phyloP scores from a whole-genome alignment of 2,888 invertebrate species.

The Hydroisotoma schaefferi region DNA sequence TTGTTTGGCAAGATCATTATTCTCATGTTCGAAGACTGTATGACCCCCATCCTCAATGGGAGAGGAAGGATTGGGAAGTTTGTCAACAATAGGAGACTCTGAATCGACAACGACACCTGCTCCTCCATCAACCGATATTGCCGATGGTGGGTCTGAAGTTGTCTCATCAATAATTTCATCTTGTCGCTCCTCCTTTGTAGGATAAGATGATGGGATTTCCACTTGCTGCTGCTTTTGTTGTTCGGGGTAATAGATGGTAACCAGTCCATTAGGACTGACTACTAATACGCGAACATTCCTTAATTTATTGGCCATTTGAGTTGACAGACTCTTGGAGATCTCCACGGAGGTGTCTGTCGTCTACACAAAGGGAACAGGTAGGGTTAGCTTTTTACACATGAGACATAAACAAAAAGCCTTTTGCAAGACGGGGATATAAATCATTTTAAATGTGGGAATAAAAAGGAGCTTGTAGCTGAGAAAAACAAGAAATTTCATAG shows the following conservation, averaged over 20 bases:
- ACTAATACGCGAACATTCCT: constrained; percentile 62
- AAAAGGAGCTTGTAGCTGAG: too few relatives aligned
- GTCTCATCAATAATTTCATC: background rate
- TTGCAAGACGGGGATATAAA: constrained; percentile 1
- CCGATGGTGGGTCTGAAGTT: background rate
- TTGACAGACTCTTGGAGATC: constrained; percentile 28
- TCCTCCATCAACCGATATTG: background rate
- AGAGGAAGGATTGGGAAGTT: constrained; percentile 17
- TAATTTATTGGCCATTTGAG: constrained; percentile 26
- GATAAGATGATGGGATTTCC: background rate
- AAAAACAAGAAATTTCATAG: background rate
- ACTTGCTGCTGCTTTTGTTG: constrained; percentile 1
- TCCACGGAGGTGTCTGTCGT: constrained; percentile 40
- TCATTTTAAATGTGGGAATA: background rate
- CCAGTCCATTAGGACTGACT: constrained; percentile 66
- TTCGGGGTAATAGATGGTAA: constrained; percentile 60
- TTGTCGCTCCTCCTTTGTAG: background rate
- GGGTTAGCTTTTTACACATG: background rate
- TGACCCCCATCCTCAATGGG: background rate
- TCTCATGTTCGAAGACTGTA: too few relatives aligned
- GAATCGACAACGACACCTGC: background rate
- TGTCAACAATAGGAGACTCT: constrained; percentile 24
- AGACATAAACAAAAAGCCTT: constrained; percentile 2
- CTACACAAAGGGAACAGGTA: constrained; percentile 22
- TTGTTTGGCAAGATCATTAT: too few relatives aligned